Percentiles rank a stretch among this genome's conserved stretches.
phyloP scores from a whole-genome alignment of 2,797 vertebrate species.

The Poecilia velifera region DNA sequence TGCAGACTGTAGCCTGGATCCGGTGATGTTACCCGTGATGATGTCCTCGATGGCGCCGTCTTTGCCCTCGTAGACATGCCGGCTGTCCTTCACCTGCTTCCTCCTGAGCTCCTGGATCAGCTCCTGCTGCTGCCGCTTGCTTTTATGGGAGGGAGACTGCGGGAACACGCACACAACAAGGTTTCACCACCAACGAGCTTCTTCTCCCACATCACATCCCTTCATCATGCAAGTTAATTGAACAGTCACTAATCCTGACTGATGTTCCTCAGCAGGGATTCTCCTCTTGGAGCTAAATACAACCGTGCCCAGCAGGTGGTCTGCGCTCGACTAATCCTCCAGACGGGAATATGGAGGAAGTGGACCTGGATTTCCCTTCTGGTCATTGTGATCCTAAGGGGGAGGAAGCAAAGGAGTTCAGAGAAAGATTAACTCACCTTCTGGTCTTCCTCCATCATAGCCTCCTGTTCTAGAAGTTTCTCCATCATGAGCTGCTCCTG shows the following conservation, averaged over 20 bases:
- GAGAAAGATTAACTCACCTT: constrained; percentile 81
- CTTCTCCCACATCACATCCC: constrained; percentile 8
- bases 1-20: constrained; percentile 15
- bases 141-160: constrained; percentile 93
- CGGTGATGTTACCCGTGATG: constrained; percentile 89
- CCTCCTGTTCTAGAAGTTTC: constrained; percentile 96
- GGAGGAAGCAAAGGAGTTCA: background rate
- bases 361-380: constrained; percentile 37
- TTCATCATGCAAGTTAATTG: constrained; percentile 30
- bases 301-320: constrained; percentile 35
- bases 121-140: constrained; percentile 93
- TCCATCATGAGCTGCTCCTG: constrained; percentile 95
- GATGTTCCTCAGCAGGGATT: constrained; percentile 51
- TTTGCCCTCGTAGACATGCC: constrained; percentile 98
- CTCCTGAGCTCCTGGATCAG: constrained; percentile 93
- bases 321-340: constrained; percentile 52
- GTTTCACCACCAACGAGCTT: background rate
- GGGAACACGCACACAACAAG: constrained; percentile 8
- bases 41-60: constrained; percentile 98
- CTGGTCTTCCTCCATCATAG: constrained; percentile 91
- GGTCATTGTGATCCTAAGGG: constrained; percentile 20
- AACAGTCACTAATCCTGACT: constrained; percentile 47
- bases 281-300: constrained; percentile 34
- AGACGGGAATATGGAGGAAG: constrained; percentile 42
- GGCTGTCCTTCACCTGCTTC: constrained; percentile 96